Evolutionary conservation across 2,113 vertebrate species (phyloP).

Genomic region (Anhinga anhinga): DNA sequence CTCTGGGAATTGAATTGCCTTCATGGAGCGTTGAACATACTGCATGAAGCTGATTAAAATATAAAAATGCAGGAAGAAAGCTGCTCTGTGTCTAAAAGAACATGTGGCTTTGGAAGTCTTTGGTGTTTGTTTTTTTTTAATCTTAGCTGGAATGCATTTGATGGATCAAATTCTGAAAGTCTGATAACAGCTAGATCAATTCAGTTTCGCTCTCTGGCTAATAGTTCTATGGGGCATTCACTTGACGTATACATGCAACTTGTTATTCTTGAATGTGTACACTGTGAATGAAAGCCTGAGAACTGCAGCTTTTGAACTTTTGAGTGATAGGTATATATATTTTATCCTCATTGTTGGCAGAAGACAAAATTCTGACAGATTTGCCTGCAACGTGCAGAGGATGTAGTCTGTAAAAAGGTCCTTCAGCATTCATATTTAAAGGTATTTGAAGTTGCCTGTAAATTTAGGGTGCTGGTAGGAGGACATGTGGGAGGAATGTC

Average conservation of each 20-base stretch:
- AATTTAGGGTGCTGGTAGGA: conserved; percentile 39
- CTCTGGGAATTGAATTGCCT: conserved; percentile 1
- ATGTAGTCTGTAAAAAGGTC: conserved; percentile 18
- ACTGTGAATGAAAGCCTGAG: conserved; percentile 20
- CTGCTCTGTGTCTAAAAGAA: conserved; percentile 7
- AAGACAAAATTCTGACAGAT: conserved; percentile 36
- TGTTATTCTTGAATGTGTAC: background rate
- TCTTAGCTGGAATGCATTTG: background rate
- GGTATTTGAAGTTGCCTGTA: background rate
- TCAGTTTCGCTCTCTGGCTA: background rate
- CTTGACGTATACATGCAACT: background rate
- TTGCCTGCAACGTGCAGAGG: background rate
- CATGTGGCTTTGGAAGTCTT: background rate
- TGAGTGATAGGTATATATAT: background rate
- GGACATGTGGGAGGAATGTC: background rate
- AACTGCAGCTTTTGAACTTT: background rate
- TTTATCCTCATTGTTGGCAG: background rate
- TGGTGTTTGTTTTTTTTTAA: background rate
- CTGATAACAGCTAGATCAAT: background rate
- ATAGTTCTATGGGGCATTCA: background rate
- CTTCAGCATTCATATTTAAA: conserved; percentile 6
- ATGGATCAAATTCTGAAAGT: background rate
- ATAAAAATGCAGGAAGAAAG: background rate
- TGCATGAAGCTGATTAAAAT: conserved; percentile 41
- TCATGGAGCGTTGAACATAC: conserved; percentile 1